Conservation (phyloP, 1,140 invertebrate genomes). For the Drosophila kepulauana region DNA sequence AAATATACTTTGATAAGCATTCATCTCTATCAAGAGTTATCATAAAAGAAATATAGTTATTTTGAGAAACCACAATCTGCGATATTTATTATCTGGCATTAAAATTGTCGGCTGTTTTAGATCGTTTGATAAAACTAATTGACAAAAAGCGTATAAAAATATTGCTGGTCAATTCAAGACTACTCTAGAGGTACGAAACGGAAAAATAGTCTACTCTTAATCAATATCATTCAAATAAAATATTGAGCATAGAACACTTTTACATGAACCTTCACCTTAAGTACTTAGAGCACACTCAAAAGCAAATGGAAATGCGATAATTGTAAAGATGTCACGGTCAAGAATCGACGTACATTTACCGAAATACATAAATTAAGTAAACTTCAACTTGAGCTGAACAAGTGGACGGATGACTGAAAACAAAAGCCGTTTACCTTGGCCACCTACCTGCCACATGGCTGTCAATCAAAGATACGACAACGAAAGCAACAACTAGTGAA, state of each 20-base stretch:
- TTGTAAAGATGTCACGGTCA: constrained; percentile 70
- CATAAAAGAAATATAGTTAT: neutral
- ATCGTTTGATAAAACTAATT: constrained; percentile 15
- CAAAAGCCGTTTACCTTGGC: constrained; percentile 65
- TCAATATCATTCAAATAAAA: neutral
- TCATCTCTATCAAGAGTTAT: neutral
- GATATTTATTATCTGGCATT: constrained; percentile 14
- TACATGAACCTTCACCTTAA: neutral
- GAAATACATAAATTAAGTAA: constrained; percentile 72
- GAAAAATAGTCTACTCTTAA: neutral
- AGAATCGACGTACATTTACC: constrained; percentile 46
- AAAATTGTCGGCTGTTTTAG: neutral
- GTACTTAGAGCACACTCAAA: neutral
- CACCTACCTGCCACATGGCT: constrained; percentile 42
- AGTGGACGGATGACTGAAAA: constrained; percentile 35
- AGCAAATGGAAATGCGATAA: neutral
- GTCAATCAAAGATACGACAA: constrained; percentile 65
- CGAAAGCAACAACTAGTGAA: constrained; percentile 37
- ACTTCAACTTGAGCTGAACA: constrained; percentile 50
- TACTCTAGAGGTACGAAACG: no score
- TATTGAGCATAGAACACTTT: neutral
- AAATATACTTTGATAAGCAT: no score
- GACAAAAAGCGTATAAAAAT: neutral
- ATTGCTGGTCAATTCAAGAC: neutral
- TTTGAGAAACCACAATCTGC: constrained; percentile 3